A percentile compares a stretch with the other conserved stretches of the same genome.
Evolutionary conservation across 1,140 invertebrate genomes (phyloP).

Genomic region (Oscheius sp.): DNA sequence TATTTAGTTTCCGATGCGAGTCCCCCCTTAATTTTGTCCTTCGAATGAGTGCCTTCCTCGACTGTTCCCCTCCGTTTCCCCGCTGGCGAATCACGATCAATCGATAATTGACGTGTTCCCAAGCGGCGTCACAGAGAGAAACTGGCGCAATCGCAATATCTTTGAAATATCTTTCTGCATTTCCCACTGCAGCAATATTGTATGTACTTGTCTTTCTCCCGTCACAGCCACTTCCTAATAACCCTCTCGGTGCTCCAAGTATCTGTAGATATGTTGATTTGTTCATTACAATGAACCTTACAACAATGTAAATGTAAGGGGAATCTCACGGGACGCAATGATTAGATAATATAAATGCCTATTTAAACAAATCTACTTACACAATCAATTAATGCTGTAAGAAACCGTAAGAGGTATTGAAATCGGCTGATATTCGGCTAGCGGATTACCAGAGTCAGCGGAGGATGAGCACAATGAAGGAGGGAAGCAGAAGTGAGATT

Average conservation of each 20-base stretch:
- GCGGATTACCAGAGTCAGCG: conserved; percentile 4
- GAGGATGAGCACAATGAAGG: conserved; percentile 4
- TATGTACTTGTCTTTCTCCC: background rate
- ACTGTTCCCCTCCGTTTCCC: background rate
- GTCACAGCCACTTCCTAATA: background rate
- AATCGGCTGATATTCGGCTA: background rate
- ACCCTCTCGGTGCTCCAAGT: background rate
- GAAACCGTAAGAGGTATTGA: conserved; percentile 9
- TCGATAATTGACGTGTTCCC: background rate
- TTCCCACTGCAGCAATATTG: background rate
- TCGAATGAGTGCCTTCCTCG: background rate
- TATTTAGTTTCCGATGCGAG: too few species aligned
- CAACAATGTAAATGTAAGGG: background rate
- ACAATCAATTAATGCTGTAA: conserved; percentile 11
- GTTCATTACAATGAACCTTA: background rate
- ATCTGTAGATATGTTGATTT: background rate
- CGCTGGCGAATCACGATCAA: too few species aligned
- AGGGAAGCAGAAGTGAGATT: background rate
- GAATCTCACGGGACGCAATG: conserved; percentile 7
- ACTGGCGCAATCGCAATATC: conserved; percentile 8
- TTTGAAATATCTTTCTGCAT: background rate
- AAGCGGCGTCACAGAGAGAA: background rate
- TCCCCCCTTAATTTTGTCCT: too few species aligned
- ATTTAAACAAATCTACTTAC: background rate
- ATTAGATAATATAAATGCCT: background rate